These are phyloP conservation scores for Alitta virens DNA, from an alignment of 2,888 invertebrate species.

Conservation along the genomic window DNA sequence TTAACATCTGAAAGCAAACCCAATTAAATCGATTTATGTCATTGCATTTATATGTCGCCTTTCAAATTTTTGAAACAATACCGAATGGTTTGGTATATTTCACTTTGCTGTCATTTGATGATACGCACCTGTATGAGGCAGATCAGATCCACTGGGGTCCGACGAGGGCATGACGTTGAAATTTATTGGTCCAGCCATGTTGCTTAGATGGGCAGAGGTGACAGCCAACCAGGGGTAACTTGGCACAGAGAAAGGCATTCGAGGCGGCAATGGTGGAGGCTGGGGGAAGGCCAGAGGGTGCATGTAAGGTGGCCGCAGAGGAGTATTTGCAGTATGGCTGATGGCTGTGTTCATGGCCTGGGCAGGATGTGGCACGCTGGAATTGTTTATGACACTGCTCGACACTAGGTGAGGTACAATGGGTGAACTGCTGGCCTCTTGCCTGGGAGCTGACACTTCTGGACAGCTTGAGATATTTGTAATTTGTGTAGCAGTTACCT, in stretches of 20 bases:
- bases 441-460: no score
- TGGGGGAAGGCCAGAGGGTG: neutral
- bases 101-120: neutral
- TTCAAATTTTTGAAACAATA: no score
- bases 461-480: no score
- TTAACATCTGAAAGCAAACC: conserved; percentile 41
- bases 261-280: neutral
- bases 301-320: neutral
- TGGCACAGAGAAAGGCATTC: neutral
- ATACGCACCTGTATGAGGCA: conserved; percentile 37
- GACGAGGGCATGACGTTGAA: conserved; percentile 39
- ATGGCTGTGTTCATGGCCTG: no score
- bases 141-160: conserved; percentile 43
- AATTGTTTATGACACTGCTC: no score
- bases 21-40: no score
- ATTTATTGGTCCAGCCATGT: conserved; percentile 32
- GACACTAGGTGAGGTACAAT: no score
- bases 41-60: no score
- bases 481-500: no score
- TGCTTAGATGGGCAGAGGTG: conserved; percentile 3
- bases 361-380: no score
- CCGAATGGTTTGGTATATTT: no score
- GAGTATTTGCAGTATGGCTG: neutral
- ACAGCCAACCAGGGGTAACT: conserved; percentile 13
- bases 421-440: no score